Conservation (phyloP, 2,888 invertebrate species). For the Tipula unca region DNA sequence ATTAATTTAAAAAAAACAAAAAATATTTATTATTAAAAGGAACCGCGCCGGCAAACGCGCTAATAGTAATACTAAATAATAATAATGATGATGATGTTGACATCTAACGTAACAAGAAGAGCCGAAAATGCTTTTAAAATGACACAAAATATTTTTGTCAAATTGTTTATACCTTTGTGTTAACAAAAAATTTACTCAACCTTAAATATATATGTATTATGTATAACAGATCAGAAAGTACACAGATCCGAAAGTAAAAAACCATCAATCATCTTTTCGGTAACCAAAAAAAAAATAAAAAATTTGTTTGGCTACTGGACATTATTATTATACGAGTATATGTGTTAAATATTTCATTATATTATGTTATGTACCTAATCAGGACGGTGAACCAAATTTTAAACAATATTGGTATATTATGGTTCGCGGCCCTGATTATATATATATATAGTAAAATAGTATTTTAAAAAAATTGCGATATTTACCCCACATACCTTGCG, state of each 20-base stretch:
- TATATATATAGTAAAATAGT: not conserved
- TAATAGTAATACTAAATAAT: not conserved
- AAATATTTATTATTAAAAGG: not conserved
- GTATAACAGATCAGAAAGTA: not conserved
- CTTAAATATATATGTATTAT: not conserved
- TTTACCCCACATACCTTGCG: conserved; percentile 47
- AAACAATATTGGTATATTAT: not conserved
- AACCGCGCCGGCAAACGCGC: not conserved
- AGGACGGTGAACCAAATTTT: not conserved
- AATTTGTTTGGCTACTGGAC: not conserved
- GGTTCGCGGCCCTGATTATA: not conserved
- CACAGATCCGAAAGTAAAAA: not conserved
- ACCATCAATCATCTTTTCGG: not conserved
- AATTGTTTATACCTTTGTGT: not conserved
- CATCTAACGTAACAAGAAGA: conserved; percentile 3
- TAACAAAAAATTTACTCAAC: not conserved
- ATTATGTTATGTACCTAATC: no score
- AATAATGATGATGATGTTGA: not conserved
- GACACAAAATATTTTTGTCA: conserved; percentile 8
- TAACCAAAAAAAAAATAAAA: not conserved
- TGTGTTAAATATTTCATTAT: not conserved
- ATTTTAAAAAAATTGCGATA: conserved; percentile 28
- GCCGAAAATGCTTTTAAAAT: not conserved
- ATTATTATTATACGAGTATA: not conserved
- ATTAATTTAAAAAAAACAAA: not conserved